These are phyloP conservation scores for Apocrypta bakeri DNA, from an alignment of 1,140 invertebrate genomes.

Conservation along the genomic window DNA sequence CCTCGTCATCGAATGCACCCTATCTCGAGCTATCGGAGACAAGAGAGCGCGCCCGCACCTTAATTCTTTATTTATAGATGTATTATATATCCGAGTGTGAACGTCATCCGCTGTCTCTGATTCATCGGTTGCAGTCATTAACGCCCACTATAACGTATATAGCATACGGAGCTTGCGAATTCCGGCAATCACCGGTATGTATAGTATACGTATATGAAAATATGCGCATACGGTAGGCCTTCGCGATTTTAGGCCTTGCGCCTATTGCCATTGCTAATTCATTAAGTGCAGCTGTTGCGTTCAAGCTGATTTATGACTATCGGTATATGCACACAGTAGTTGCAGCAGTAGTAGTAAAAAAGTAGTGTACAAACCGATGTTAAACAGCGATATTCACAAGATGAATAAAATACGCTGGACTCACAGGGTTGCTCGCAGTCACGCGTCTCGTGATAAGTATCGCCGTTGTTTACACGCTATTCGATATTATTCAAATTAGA, in stretches of 20 bases:
- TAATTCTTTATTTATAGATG: slow-evolving; percentile 34
- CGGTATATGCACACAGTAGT: neutral
- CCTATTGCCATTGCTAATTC: neutral
- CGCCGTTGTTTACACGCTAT: neutral
- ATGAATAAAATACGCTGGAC: neutral
- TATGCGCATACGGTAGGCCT: neutral
- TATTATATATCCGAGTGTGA: neutral
- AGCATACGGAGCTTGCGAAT: neutral
- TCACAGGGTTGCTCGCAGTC: neutral
- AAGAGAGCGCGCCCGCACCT: neutral
- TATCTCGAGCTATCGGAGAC: neutral
- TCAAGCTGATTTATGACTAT: neutral
- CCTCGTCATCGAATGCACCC: slow-evolving; percentile 25
- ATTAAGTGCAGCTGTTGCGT: neutral
- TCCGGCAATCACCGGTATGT: slow-evolving; percentile 2
- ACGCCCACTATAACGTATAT: slow-evolving; percentile 4
- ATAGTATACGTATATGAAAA: neutral
- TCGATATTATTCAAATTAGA: neutral
- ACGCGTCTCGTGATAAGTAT: neutral
- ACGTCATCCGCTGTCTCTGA: neutral
- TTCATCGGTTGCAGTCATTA: slow-evolving; percentile 24
- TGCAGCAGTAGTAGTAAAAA: too few species aligned
- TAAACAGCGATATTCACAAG: neutral
- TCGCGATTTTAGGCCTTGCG: slow-evolving; percentile 27
- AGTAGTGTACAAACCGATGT: too few species aligned